A percentile compares a stretch with the other conserved stretches of the same genome.
Evolutionary conservation across 2,797 vertebrate genomes (phyloP).

Genomic region (Taenioides sp.): DNA sequence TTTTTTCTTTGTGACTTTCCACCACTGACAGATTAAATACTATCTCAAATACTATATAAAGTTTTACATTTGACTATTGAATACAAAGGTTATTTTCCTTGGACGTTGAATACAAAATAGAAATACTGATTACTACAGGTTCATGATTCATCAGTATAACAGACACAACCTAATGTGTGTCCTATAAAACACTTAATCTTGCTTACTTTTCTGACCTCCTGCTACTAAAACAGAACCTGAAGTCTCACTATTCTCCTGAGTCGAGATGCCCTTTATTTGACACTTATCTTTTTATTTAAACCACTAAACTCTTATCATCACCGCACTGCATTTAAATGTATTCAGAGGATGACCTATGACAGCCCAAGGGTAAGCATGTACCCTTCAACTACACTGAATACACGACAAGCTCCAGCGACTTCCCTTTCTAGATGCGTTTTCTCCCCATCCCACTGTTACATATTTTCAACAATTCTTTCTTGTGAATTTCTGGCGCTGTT

Average conservation of each 20-base stretch:
- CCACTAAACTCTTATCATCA: neutral
- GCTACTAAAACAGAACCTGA: neutral
- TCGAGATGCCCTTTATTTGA: slow-evolving; percentile 2
- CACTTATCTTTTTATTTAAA: slow-evolving; percentile 1
- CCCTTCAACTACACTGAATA: slow-evolving; percentile 44
- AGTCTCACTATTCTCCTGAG: neutral
- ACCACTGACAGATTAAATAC: too few relatives aligned
- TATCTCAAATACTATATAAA: too few relatives aligned
- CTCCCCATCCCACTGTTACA: slow-evolving; percentile 31
- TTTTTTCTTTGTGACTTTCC: too few relatives aligned
- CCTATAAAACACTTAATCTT: neutral
- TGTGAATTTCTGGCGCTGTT: slow-evolving; percentile 21
- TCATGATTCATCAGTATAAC: too few relatives aligned
- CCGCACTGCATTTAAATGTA: slow-evolving; percentile 24
- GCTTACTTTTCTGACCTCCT: neutral
- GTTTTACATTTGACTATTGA: too few relatives aligned
- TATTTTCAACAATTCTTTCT: slow-evolving; percentile 38
- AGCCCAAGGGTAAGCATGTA: slow-evolving; percentile 37
- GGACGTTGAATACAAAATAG: too few relatives aligned
- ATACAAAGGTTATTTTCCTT: too few relatives aligned
- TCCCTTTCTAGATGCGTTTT: slow-evolving; percentile 25
- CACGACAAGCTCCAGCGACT: slow-evolving; percentile 40
- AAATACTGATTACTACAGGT: too few relatives aligned
- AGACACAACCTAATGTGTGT: too few relatives aligned
- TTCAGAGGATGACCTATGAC: slow-evolving; percentile 37